These are phyloP conservation scores for Setophaga coronata DNA, from an alignment of 2,113 vertebrate species.

Conservation along the genomic window DNA sequence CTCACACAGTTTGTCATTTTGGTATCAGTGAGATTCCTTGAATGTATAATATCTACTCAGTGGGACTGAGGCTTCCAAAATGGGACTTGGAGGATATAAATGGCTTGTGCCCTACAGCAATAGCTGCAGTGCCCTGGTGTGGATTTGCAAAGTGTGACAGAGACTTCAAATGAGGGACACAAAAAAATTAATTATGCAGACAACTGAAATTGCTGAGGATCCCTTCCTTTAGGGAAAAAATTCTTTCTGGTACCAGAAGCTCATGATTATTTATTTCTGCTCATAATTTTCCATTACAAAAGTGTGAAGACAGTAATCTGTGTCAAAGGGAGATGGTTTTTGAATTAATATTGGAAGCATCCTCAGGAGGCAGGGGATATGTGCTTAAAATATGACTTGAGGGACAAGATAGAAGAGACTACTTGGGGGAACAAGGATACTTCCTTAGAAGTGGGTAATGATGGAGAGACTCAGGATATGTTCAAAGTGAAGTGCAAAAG, in stretches of 20 bases:
- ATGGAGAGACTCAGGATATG: neutral
- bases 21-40: conserved; percentile 40
- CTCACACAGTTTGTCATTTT: conserved; percentile 38
- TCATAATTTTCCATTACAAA: conserved; percentile 39
- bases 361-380: neutral
- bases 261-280: conserved; percentile 60
- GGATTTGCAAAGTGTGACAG: conserved; percentile 52
- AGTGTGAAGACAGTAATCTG: conserved; percentile 20
- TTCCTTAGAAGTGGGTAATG: neutral
- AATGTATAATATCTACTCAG: conserved; percentile 39
- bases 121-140: conserved; percentile 22
- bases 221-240: conserved; percentile 44
- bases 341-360: conserved; percentile 16
- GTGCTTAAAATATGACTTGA: conserved; percentile 18
- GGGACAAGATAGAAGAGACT: neutral
- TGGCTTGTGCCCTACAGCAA: conserved; percentile 21
- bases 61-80: conserved; percentile 13
- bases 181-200: conserved; percentile 57
- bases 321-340: conserved; percentile 25
- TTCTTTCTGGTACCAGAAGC: neutral
- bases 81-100: conserved; percentile 14
- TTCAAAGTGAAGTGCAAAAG: neutral
- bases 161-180: conserved; percentile 28
- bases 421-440: neutral
- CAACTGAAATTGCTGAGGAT: conserved; percentile 41